Conservation (phyloP, 2,113 vertebrate genomes). For the Cinclus cinclus region DNA sequence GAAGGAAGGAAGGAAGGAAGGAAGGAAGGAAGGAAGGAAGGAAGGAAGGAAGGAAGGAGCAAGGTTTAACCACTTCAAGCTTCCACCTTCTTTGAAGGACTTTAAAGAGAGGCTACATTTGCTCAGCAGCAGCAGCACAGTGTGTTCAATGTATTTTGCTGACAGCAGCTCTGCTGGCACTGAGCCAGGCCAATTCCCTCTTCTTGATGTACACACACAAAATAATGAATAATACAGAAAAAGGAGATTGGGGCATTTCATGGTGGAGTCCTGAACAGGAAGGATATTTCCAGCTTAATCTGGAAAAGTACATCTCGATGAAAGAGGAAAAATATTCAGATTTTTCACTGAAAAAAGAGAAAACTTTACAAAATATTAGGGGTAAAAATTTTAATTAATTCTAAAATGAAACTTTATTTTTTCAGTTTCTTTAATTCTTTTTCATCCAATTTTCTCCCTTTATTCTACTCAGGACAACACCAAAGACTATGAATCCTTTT, state of each 20-base stretch:
- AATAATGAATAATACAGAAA: not conserved
- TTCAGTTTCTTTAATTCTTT: not conserved
- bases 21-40: not conserved
- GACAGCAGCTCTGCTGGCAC: not conserved
- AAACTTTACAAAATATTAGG: not conserved
- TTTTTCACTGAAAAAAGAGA: not conserved
- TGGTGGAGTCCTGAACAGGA: not conserved
- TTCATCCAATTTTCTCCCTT: not conserved
- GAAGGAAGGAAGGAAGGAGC: not conserved
- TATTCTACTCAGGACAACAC: not conserved
- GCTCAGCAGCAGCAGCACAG: not conserved
- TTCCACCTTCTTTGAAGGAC: not conserved
- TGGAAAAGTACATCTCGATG: not conserved
- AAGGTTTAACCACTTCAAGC: not conserved
- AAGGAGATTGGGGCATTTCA: not conserved
- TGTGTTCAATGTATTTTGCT: not conserved
- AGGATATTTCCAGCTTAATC: not conserved
- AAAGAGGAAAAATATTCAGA: not conserved
- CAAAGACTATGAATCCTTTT: not conserved
- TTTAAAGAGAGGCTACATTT: not conserved
- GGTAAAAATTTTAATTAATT: not conserved
- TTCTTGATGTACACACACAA: rapidly evolving
- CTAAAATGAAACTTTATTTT: not conserved
- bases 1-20: too few relatives aligned
- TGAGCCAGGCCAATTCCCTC: not conserved